phyloP scores from a whole-genome alignment of 92 coral and sea anemone genomes.

The Porites evermanni region DNA sequence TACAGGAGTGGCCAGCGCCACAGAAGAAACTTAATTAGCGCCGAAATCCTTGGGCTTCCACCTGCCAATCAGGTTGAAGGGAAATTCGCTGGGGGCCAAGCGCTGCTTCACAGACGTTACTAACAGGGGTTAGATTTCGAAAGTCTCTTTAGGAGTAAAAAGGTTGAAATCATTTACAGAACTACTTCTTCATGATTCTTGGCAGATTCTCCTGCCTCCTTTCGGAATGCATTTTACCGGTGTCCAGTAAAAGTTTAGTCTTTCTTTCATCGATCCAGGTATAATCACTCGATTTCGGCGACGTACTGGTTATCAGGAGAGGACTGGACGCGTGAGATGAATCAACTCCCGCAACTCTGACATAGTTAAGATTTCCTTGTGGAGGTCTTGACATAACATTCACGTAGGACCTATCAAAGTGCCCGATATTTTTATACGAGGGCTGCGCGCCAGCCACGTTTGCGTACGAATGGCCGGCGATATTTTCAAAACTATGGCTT shows the following conservation, averaged over 20 bases:
- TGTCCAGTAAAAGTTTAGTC: constrained; percentile 75
- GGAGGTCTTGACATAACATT: constrained; percentile 76
- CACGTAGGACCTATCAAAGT: constrained; percentile 78
- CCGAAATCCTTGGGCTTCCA: too few species aligned
- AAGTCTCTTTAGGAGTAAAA: background rate
- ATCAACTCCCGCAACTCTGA: constrained; percentile 70
- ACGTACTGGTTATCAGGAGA: constrained; percentile 25
- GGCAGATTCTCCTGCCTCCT: constrained; percentile 79
- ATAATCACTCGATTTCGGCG: constrained; percentile 76
- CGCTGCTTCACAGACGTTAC: too few species aligned
- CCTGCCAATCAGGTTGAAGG: too few species aligned
- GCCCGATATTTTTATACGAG: constrained; percentile 87
- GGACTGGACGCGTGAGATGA: constrained; percentile 62
- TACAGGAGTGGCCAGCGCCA: too few species aligned
- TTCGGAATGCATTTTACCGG: constrained; percentile 80
- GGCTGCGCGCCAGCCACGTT: constrained; percentile 60
- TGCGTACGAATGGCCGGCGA: constrained; percentile 79
- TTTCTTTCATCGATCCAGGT: constrained; percentile 89
- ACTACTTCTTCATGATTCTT: constrained; percentile 67
- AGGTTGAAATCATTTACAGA: constrained; percentile 7
- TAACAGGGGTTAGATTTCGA: too few species aligned
- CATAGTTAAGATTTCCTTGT: constrained; percentile 74
- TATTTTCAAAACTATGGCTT: constrained; percentile 84
- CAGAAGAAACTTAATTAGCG: too few species aligned
- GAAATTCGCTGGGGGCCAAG: too few species aligned